Base-by-base conservation (phyloP, 2,888 invertebrate species). In the Mellilla xanthometata region DNA sequence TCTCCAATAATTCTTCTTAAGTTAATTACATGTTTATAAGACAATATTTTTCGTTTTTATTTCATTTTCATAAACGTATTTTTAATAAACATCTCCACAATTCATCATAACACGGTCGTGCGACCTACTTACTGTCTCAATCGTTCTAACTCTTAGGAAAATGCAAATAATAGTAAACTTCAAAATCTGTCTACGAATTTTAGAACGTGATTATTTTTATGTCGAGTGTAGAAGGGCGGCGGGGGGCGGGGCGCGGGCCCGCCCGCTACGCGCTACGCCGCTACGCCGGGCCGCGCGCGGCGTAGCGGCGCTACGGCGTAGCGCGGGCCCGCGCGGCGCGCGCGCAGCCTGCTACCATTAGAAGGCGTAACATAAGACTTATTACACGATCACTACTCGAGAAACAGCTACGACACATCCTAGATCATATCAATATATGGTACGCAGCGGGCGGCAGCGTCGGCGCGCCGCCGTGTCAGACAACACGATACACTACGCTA, bases 1-100 rank as follows among this genome's bases (percentile, higher is more conserved):
- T 84, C 80, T 80, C 86, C 88, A 87, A 89, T 88, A 88, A 87
- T 87, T 87, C 85, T 77, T 81, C 88, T 88, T 88, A 87, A 81
- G 77, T 85, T 86, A 89, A 88, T 88, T 89, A 88, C 87, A 89
- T 83, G 82, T 86, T 89, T 88, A 88, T 85, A 80, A 84, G 86
- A 86, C 87, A 87, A 83, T 88, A 86, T 85, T 85, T 86, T 84
- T 89, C 82, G 79, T 84, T 87, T 86, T 86, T 84, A 86, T 85
- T 84, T 75, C 82, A 83, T 87, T 88, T 88, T 88, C 85, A 84
- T 85, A 85, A 85, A 88, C 81, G 84, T 81, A 86, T 85, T 88
- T 85, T 88, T 86, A 81, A 87, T 88, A 88, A 88, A 88, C 84
- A 82, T 88, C 81, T 87, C 76, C 86, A 84, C 86, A 86, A 77